Conservation (phyloP, 2,113 vertebrate genomes). For the Hylia prasina region DNA sequence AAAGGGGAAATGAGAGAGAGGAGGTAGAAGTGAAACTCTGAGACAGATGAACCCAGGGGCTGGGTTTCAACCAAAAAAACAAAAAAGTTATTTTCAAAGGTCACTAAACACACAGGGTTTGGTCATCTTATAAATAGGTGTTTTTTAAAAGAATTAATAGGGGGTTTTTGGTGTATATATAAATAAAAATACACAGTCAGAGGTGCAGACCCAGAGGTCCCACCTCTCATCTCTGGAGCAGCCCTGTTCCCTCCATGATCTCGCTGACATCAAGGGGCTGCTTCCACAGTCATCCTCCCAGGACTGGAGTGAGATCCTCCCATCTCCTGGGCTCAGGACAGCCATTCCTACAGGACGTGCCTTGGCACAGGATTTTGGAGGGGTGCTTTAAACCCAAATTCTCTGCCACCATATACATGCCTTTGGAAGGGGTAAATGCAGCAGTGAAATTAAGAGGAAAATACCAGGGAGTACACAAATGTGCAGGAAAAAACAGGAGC, state of each 20-base stretch:
- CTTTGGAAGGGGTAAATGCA: not conserved
- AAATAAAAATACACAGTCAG: not conserved
- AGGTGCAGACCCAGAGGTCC: not conserved
- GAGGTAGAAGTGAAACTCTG: slow-evolving; percentile 65
- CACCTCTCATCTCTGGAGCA: not conserved
- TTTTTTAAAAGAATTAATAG: not conserved
- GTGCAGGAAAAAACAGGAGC: not conserved
- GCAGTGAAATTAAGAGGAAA: not conserved
- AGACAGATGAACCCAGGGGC: not conserved
- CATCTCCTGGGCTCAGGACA: not conserved
- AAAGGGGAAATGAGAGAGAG: slow-evolving; percentile 63
- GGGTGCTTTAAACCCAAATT: not conserved
- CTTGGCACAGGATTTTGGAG: not conserved
- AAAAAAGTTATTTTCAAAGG: not conserved
- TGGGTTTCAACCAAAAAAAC: not conserved
- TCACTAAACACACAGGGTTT: not conserved
- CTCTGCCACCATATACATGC: not conserved
- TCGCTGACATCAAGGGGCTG: not conserved
- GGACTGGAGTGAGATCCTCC: not conserved
- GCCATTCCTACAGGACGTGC: not conserved
- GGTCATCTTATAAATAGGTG: not conserved
- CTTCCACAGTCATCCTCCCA: not conserved
- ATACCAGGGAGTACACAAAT: rapidly evolving
- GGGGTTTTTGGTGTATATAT: rapidly evolving
- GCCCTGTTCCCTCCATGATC: rapidly evolving